Evolutionary conservation across 1,140 invertebrate species (phyloP).

Genomic region (Gonatopus flavifemur): DNA sequence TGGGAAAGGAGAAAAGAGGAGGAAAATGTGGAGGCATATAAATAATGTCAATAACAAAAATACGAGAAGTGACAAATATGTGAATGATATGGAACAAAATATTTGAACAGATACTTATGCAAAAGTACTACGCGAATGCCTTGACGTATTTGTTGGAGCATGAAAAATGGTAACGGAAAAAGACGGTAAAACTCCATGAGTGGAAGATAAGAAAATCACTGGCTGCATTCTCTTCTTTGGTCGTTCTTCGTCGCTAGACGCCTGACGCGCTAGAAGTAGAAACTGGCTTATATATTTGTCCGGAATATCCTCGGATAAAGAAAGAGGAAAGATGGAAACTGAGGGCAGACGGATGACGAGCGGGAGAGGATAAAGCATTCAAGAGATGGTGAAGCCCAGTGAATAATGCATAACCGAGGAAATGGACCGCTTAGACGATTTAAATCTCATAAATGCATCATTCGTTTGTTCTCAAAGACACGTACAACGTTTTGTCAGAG

Average conservation of each 20-base stretch:
- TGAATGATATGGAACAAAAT: no score
- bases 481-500: conserved; percentile 33
- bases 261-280: neutral
- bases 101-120: no score
- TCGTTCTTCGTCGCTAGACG: neutral
- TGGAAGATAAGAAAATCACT: conserved; percentile 5
- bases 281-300: no score
- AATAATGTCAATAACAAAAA: no score
- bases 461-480: conserved; percentile 33
- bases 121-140: no score
- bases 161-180: conserved; percentile 26
- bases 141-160: no score
- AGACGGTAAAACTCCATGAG: conserved; percentile 4
- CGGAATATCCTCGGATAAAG: neutral
- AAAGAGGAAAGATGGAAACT: no score
- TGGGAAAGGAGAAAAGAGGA: neutral
- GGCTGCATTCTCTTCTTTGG: neutral
- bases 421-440: conserved; percentile 57
- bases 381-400: conserved; percentile 38
- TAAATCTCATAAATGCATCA: conserved; percentile 57
- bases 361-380: conserved; percentile 49
- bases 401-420: conserved; percentile 54
- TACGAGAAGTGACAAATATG: no score
- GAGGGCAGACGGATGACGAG: no score
- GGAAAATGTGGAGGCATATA: no score